A percentile compares a stretch with the other conserved stretches of the same genome.
phyloP scores from a whole-genome alignment of 2,113 vertebrate species.

The Festucalex cinctus region DNA sequence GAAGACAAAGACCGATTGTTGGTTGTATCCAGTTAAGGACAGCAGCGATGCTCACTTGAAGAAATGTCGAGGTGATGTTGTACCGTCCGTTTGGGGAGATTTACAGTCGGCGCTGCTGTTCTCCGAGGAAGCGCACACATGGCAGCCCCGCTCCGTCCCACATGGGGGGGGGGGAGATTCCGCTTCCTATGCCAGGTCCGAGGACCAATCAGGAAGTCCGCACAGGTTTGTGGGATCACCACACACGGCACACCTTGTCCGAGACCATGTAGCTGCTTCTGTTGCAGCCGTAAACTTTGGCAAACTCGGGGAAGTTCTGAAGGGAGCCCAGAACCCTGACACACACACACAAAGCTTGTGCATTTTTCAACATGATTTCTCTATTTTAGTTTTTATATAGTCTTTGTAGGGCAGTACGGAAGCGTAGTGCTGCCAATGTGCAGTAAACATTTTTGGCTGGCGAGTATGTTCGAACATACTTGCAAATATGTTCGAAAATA shows the following conservation, averaged over 20 bases:
- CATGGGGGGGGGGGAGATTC: slow-evolving; percentile 37
- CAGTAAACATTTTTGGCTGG: too few relatives aligned
- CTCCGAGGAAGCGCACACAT: slow-evolving; percentile 47
- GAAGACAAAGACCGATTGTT: slow-evolving; percentile 2
- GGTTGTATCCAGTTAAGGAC: slow-evolving; percentile 50
- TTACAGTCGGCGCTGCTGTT: slow-evolving; percentile 41
- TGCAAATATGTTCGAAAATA: too few relatives aligned
- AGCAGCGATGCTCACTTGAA: slow-evolving; percentile 45
- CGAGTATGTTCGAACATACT: too few relatives aligned
- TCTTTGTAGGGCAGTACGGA: too few relatives aligned
- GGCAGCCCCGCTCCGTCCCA: slow-evolving; percentile 52
- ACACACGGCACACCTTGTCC: slow-evolving; percentile 82
- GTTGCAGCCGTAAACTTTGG: slow-evolving; percentile 85
- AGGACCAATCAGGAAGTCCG: neutral
- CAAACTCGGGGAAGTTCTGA: slow-evolving; percentile 90
- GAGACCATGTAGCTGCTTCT: slow-evolving; percentile 82
- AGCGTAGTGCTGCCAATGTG: too few relatives aligned
- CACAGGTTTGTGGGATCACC: slow-evolving; percentile 73
- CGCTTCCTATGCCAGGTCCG: slow-evolving; percentile 12
- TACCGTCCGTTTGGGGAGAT: slow-evolving; percentile 29
- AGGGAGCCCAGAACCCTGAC: slow-evolving; percentile 88
- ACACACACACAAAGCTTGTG: neutral
- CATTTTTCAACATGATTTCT: too few relatives aligned
- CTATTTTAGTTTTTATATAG: too few relatives aligned
- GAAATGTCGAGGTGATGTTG: slow-evolving; percentile 45